Evolutionary conservation across 1,140 invertebrate species (phyloP).

Genomic region (Oncopodura yosiiana): DNA sequence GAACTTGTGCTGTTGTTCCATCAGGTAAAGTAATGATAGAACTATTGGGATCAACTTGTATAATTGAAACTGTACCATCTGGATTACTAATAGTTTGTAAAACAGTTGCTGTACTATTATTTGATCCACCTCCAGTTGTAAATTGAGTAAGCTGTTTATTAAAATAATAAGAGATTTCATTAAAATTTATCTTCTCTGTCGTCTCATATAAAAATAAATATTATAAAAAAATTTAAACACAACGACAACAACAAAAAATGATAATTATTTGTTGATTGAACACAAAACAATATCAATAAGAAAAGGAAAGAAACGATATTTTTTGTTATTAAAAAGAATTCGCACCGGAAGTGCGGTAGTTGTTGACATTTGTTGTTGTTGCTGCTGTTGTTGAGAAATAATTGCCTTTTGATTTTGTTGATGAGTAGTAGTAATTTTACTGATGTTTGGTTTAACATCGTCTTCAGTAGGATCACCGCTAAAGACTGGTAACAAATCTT

Average conservation of each 20-base stretch:
- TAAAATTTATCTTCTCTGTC: too few relatives aligned
- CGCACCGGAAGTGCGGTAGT: too few relatives aligned
- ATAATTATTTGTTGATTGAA: too few relatives aligned
- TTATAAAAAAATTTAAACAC: neutral
- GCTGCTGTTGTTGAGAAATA: constrained; percentile 32
- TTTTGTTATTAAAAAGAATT: neutral
- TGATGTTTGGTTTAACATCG: constrained; percentile 35
- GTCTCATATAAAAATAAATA: neutral
- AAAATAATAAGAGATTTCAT: neutral
- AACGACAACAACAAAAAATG: neutral
- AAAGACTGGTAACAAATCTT: constrained; percentile 89
- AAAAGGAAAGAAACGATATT: neutral
- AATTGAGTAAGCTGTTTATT: constrained; percentile 14
- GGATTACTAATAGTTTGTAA: constrained; percentile 92
- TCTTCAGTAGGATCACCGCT: constrained; percentile 78
- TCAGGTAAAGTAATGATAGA: constrained; percentile 90
- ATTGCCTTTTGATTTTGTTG: too few relatives aligned
- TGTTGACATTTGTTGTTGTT: too few relatives aligned
- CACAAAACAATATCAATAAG: neutral
- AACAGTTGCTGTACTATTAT: constrained; percentile 82
- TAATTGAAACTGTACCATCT: constrained; percentile 90
- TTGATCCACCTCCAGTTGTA: constrained; percentile 51
- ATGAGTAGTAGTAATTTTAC: constrained; percentile 31
- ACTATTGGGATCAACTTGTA: constrained; percentile 89
- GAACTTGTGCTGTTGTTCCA: constrained; percentile 88